phyloP scores from a whole-genome alignment of 1,140 invertebrate species.

The Aphidius gifuensis region DNA sequence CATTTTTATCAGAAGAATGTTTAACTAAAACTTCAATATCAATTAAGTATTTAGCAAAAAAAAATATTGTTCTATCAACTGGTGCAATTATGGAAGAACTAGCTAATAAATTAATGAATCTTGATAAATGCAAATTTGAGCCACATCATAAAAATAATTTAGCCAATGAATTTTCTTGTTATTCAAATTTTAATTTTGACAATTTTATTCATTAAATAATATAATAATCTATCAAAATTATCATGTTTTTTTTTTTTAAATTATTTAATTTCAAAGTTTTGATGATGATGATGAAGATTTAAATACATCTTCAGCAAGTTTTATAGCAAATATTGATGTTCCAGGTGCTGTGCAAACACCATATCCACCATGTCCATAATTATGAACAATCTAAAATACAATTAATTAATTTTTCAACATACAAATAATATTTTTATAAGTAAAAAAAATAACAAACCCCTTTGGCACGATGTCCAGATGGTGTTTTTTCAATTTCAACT shows the following conservation, averaged over 20 bases:
- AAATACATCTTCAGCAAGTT: slow-evolving; percentile 62
- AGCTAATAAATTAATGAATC: slow-evolving; percentile 62
- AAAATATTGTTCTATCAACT: slow-evolving; percentile 86
- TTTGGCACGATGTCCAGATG: slow-evolving; percentile 27
- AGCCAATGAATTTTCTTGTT: slow-evolving; percentile 90
- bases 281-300: slow-evolving; percentile 35
- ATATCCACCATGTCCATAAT: slow-evolving; percentile 91
- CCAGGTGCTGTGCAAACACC: slow-evolving; percentile 85
- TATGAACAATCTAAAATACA: slow-evolving; percentile 72
- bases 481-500: slow-evolving; percentile 65
- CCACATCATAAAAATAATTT: slow-evolving; percentile 85
- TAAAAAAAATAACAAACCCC: slow-evolving; percentile 25
- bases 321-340: slow-evolving; percentile 72
- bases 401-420: slow-evolving; percentile 5
- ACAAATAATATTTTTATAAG: too few species aligned
- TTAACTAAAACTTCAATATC: slow-evolving; percentile 79
- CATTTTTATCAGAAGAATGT: slow-evolving; percentile 92
- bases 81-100: slow-evolving; percentile 79
- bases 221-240: slow-evolving; percentile 19
- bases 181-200: slow-evolving; percentile 79
- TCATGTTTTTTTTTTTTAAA: background rate
- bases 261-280: slow-evolving; percentile 27
- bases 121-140: slow-evolving; percentile 68
- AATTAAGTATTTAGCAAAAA: slow-evolving; percentile 72
- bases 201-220: slow-evolving; percentile 30